Evolutionary conservation across 1,140 invertebrate genomes (phyloP), one percentile per base, ranked within the genome.

Genomic region (Samia ricini): DNA sequence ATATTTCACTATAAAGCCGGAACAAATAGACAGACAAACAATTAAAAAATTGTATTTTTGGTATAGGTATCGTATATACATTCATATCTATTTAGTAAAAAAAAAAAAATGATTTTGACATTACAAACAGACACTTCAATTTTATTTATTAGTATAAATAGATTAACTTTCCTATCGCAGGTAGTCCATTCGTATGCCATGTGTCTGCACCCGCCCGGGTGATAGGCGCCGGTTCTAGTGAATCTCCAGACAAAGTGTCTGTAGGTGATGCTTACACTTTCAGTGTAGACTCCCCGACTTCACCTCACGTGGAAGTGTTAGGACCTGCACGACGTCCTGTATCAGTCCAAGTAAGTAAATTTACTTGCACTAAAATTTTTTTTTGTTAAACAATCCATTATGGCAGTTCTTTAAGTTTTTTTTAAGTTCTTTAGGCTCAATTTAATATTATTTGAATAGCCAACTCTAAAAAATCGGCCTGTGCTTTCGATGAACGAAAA

Each of bases 231-330:
- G 89, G 89, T 0, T 93, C 94, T 18, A 95, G 95, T 2, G 96
- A 98, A 72, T 94, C 95, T 1, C 91, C 98, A 56, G 97, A 98
- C 81, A 98, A 98, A 89, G 96, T 99, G n/a, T 95, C 97, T 15
- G 96, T 99, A 49, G 95, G 96, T 56, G 92, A 94, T 42, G 87
- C 95, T 2, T 96, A 97, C 57, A 94, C 94, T 10, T 98, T 99
- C 87, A 94, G 93, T 49, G 95, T 99, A 56, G 96, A 98, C 77
- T 94, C 95, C 51, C 91, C 95, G 51, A 94, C 92, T 15, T 93
- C 92, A 51, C 95, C 97, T 0, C 93, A 93, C 2, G 95, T 98
- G 2, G 95, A 95, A 74, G 94, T 97, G 51, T 91, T 95, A 22
- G 95, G 95, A 49, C 96, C 95, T 4, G 94, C 94, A 5, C 91